Evolutionary conservation across 2,888 invertebrate species (phyloP).

Genomic region (Drosophila mulleri): DNA sequence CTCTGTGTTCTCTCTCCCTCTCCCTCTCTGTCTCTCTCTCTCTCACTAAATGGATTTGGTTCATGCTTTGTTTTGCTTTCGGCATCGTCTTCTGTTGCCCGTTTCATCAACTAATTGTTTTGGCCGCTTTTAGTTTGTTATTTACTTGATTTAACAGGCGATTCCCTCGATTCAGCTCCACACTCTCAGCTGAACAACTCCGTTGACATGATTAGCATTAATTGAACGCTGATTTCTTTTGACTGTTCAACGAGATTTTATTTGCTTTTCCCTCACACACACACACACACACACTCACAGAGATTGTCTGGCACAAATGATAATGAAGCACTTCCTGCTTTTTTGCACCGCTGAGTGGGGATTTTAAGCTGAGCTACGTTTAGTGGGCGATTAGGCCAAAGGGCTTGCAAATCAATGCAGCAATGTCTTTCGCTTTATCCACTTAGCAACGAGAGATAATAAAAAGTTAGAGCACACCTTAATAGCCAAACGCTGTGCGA

Average conservation of each 20-base stretch:
- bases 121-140: constrained; percentile 60
- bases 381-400: constrained; percentile 46
- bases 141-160: constrained; percentile 59
- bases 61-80: constrained; percentile 49
- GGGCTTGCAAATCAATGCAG: constrained; percentile 31
- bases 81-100: constrained; percentile 18
- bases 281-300: background rate
- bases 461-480: background rate
- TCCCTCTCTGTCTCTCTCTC: background rate
- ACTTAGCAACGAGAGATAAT: background rate
- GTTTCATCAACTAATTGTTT: constrained; percentile 59
- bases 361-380: constrained; percentile 45
- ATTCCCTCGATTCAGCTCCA: background rate
- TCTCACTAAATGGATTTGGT: constrained; percentile 49
- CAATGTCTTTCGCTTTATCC: constrained; percentile 5
- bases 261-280: constrained; percentile 31
- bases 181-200: constrained; percentile 11
- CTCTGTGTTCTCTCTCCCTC: constrained; percentile 8
- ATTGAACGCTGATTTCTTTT: constrained; percentile 71
- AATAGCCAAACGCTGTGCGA: constrained; percentile 30
- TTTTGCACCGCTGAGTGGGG: constrained; percentile 11
- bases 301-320: constrained; percentile 6
- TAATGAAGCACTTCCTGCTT: constrained; percentile 21
- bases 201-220: constrained; percentile 73
- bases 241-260: constrained; percentile 31